These are phyloP conservation scores for Neodiprion fabricii DNA, from an alignment of 1,140 invertebrate species.

Conservation along the genomic window DNA sequence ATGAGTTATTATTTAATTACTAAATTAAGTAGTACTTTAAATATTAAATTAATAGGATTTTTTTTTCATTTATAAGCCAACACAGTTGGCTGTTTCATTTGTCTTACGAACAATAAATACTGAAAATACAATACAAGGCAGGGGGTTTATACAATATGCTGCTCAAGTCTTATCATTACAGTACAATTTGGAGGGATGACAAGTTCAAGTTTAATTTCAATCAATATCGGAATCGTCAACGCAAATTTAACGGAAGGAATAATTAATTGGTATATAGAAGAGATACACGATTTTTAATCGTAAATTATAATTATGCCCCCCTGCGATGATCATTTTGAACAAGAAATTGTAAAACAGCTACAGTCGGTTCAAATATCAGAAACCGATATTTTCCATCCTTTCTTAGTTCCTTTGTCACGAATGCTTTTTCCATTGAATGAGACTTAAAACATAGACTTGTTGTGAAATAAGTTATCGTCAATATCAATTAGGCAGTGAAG, in stretches of 20 bases:
- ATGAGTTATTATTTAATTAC: not conserved
- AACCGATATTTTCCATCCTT: too few relatives aligned
- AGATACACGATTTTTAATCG: too few relatives aligned
- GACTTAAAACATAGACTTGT: too few relatives aligned
- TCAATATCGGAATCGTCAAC: not conserved
- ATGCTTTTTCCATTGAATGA: too few relatives aligned
- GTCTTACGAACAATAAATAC: not conserved
- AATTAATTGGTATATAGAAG: not conserved
- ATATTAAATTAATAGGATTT: not conserved
- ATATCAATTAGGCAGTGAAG: not conserved
- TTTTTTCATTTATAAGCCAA: too few relatives aligned
- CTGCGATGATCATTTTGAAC: not conserved
- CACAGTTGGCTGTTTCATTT: too few relatives aligned
- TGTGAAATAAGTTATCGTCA: not conserved
- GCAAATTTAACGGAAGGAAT: not conserved
- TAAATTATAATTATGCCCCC: not conserved
- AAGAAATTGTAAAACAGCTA: not conserved
- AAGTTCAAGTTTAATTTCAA: not conserved
- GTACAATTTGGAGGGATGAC: not conserved
- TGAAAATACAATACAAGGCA: not conserved
- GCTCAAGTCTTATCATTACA: not conserved
- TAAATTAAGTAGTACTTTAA: not conserved
- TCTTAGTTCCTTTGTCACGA: too few relatives aligned
- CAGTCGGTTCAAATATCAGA: too few relatives aligned
- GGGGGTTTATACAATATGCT: not conserved